Evolutionary conservation across 2,113 vertebrate species (phyloP).

Genomic region (Periophthalmus modestus): DNA sequence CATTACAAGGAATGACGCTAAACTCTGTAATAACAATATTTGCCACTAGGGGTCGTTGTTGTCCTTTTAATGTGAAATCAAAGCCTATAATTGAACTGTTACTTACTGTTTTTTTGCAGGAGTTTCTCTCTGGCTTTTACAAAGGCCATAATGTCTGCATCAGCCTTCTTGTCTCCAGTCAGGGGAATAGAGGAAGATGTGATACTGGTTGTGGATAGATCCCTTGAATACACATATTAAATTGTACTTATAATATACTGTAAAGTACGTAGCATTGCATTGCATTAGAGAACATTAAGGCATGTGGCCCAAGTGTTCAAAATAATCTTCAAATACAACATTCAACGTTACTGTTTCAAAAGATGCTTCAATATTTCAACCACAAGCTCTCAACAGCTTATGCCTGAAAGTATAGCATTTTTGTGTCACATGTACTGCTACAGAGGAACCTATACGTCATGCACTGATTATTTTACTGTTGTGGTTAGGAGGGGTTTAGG

Average conservation of each 20-base stretch:
- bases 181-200: conserved; percentile 78
- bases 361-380: background rate
- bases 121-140: conserved; percentile 86
- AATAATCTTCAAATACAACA: background rate
- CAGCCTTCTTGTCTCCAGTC: conserved; percentile 87
- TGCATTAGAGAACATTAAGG: background rate
- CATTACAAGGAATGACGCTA: too few relatives aligned
- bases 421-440: conserved; percentile 20
- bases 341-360: background rate
- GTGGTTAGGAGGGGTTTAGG: conserved; percentile 38
- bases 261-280: background rate
- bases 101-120: conserved; percentile 82
- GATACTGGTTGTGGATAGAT: conserved; percentile 42
- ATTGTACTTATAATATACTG: background rate
- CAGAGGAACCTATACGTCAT: conserved; percentile 18
- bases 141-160: conserved; percentile 91
- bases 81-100: background rate
- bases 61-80: background rate
- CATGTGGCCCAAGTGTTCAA: background rate
- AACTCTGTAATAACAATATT: background rate
- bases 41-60: conserved; percentile 45
- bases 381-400: conserved; percentile 9
- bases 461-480: conserved; percentile 34
- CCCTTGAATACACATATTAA: conserved; percentile 69
- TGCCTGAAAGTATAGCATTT: conserved; percentile 19